These are phyloP conservation scores for Pseudomyrmex gracilis DNA, from an alignment of 1,140 invertebrate species.

Conservation along the genomic window DNA sequence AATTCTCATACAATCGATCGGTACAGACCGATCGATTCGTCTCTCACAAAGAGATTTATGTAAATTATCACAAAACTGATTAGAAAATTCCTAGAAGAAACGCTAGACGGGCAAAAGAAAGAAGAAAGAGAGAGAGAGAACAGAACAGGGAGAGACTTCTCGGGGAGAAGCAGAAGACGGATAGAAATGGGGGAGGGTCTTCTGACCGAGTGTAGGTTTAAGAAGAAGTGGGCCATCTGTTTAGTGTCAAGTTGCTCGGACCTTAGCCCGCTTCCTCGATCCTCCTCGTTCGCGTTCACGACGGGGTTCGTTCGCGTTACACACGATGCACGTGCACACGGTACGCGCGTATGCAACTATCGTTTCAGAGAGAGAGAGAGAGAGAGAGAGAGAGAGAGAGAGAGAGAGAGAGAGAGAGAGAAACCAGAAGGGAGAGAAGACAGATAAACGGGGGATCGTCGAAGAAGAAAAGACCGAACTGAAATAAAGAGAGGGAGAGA, in stretches of 20 bases:
- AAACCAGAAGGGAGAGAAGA: constrained; percentile 48
- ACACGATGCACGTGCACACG: constrained; percentile 59
- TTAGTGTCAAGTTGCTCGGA: constrained; percentile 82
- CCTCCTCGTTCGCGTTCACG: constrained; percentile 61
- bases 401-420: constrained; percentile 27
- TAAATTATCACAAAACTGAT: constrained; percentile 34
- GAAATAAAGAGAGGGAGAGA: constrained; percentile 10
- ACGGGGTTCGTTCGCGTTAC: constrained; percentile 31
- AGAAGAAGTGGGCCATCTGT: constrained; percentile 82
- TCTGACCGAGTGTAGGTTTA: constrained; percentile 80
- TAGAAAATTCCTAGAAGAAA: neutral
- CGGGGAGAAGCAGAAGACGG: constrained; percentile 30
- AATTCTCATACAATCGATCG: neutral
- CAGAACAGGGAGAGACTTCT: constrained; percentile 47
- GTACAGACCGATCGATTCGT: neutral
- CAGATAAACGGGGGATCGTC: constrained; percentile 40
- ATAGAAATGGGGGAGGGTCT: constrained; percentile 66
- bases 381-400: constrained; percentile 20
- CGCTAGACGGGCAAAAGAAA: neutral
- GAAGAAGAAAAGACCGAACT: constrained; percentile 18
- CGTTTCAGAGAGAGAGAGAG: constrained; percentile 36
- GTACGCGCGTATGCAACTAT: constrained; percentile 23
- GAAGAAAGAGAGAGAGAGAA: constrained; percentile 53
- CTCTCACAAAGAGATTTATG: constrained; percentile 10
- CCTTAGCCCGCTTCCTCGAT: constrained; percentile 66